Percentiles rank a stretch among this genome's conserved stretches.
Evolutionary conservation across 2,113 vertebrate genomes (phyloP).

Genomic region (Clinocottus analis): DNA sequence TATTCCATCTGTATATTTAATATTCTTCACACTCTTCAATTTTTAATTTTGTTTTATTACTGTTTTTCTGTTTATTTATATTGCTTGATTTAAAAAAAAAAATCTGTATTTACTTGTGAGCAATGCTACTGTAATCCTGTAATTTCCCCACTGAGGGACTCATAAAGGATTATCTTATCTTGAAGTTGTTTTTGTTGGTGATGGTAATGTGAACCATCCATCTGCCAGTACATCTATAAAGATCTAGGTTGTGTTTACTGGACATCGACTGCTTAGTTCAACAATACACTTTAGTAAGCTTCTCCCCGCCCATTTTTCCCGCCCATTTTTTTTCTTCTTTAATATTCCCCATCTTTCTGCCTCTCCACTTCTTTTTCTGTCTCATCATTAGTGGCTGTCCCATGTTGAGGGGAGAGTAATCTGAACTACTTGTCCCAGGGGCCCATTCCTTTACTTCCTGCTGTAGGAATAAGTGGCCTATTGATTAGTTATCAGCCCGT

Average conservation of each 20-base stretch:
- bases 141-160: no score
- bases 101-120: no score
- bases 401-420: conserved; percentile 96
- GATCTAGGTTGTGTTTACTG: not conserved
- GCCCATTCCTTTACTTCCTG: conserved; percentile 99
- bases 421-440: conserved; percentile 97
- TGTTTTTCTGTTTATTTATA: no score
- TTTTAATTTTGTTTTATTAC: no score
- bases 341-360: conserved; percentile 74
- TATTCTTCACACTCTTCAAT: no score
- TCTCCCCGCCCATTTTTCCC: not conserved
- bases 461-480: conserved; percentile 99
- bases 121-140: no score
- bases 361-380: conserved; percentile 77
- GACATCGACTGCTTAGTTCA: conserved; percentile 1
- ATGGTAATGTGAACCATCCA: not conserved
- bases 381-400: conserved; percentile 94
- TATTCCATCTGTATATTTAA: no score
- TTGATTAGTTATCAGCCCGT: conserved; percentile 99
- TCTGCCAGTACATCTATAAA: not conserved
- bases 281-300: conserved; percentile 20
- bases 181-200: not conserved
- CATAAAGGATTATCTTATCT: no score
- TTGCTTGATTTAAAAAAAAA: no score
- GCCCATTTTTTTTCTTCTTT: not conserved